These are phyloP conservation scores for Macrostomum cliftonense DNA, from an alignment of 2,888 invertebrate genomes.

Conservation along the genomic window DNA sequence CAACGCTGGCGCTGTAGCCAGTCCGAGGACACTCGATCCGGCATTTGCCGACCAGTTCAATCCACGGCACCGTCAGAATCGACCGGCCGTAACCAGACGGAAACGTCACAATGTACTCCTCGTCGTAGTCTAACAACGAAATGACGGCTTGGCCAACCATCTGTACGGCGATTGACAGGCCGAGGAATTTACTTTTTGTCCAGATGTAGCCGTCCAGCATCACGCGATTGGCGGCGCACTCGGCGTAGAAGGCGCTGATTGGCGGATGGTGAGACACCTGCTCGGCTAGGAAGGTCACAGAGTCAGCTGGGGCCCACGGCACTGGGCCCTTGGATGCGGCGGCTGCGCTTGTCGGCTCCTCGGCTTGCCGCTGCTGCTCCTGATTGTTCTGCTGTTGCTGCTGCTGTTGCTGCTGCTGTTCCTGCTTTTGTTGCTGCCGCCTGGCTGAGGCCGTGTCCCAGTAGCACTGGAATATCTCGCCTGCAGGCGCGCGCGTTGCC, in stretches of 20 bases:
- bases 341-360: background rate
- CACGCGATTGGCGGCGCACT: conserved; percentile 71
- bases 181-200: conserved; percentile 97
- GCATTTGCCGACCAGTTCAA: conserved; percentile 83
- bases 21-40: conserved; percentile 75
- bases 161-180: conserved; percentile 67
- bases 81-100: conserved; percentile 91
- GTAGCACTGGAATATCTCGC: conserved; percentile 62
- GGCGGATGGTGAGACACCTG: conserved; percentile 99
- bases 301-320: conserved; percentile 68
- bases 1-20: conserved; percentile 72
- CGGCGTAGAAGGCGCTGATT: conserved; percentile 95
- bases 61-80: conserved; percentile 91
- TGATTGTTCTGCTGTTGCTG: background rate
- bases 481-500: too few species aligned
- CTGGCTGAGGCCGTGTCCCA: conserved; percentile 34
- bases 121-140: conserved; percentile 67
- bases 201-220: conserved; percentile 86
- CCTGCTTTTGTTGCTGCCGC: background rate
- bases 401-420: background rate
- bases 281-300: conserved; percentile 81
- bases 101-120: conserved; percentile 84
- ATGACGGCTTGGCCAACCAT: conserved; percentile 85
- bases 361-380: background rate
- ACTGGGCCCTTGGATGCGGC: conserved; percentile 30